Percentiles rank a stretch among this genome's conserved stretches.
Conservation (phyloP, 2,888 invertebrate genomes). For the Hyles lineata region DNA sequence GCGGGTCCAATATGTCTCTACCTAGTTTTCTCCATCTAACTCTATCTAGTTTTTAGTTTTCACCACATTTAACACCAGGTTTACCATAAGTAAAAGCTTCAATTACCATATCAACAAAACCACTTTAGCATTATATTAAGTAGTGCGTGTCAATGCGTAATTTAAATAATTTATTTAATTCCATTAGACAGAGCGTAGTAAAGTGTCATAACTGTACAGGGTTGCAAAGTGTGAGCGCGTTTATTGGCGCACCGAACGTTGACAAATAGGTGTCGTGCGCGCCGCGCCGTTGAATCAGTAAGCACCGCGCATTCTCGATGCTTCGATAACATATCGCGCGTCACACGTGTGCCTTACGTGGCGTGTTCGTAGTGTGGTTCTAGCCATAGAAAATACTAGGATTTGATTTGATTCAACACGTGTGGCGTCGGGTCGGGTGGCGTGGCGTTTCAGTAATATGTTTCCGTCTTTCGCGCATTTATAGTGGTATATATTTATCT, state of each 20-base stretch:
- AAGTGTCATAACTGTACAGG: constrained; percentile 13
- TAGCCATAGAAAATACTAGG: too few relatives aligned
- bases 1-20: too few relatives aligned
- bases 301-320: constrained; percentile 1
- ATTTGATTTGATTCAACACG: too few relatives aligned
- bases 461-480: background rate
- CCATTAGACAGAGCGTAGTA: background rate
- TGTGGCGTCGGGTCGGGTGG: too few relatives aligned
- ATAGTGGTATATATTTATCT: background rate
- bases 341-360: background rate
- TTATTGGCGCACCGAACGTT: constrained; percentile 4
- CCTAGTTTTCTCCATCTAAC: too few relatives aligned
- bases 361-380: too few relatives aligned
- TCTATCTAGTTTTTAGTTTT: too few relatives aligned
- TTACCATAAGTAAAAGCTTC: too few relatives aligned
- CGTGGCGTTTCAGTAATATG: too few relatives aligned
- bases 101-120: too few relatives aligned
- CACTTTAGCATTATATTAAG: background rate
- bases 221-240: background rate
- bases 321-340: constrained; percentile 15
- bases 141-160: background rate
- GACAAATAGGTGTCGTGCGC: constrained; percentile 2
- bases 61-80: too few relatives aligned
- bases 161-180: background rate
- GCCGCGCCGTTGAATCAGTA: background rate